phyloP scores from a whole-genome alignment of 2,888 invertebrate genomes.

The Merodon equestris region DNA sequence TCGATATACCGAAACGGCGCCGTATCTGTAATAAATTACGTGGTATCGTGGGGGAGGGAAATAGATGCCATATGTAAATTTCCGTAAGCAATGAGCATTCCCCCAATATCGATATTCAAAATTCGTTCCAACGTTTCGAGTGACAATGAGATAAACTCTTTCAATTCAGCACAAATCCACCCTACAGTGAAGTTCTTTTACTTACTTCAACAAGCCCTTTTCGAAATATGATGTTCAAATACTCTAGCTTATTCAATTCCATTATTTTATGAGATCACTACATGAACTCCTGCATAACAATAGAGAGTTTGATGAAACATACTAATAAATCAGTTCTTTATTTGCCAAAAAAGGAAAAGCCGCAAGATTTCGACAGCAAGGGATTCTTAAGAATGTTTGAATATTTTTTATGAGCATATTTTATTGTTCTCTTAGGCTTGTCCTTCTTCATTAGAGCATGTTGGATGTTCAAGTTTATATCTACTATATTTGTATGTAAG shows the following conservation, averaged over 20 bases:
- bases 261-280: constrained; percentile 66
- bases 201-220: constrained; percentile 13
- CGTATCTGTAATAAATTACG: constrained; percentile 60
- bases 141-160: constrained; percentile 63
- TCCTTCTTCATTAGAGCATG: constrained; percentile 36
- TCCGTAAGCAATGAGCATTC: constrained; percentile 27
- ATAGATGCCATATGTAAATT: constrained; percentile 62
- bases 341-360: constrained; percentile 39
- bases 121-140: constrained; percentile 56
- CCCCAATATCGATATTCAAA: constrained; percentile 61
- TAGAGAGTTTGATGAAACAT: constrained; percentile 69
- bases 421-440: constrained; percentile 53
- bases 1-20: constrained; percentile 60
- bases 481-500: constrained; percentile 1
- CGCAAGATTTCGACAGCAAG: constrained; percentile 57
- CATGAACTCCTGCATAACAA: constrained; percentile 66
- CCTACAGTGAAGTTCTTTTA: constrained; percentile 15
- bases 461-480: constrained; percentile 6
- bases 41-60: constrained; percentile 20
- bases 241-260: constrained; percentile 64
- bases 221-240: constrained; percentile 62
- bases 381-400: constrained; percentile 40
- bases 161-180: constrained; percentile 43
- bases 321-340: constrained; percentile 66
- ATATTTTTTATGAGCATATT: constrained; percentile 55